Evolutionary conservation across 1,140 invertebrate species (phyloP).

Genomic region (Diabrotica virgifera): DNA sequence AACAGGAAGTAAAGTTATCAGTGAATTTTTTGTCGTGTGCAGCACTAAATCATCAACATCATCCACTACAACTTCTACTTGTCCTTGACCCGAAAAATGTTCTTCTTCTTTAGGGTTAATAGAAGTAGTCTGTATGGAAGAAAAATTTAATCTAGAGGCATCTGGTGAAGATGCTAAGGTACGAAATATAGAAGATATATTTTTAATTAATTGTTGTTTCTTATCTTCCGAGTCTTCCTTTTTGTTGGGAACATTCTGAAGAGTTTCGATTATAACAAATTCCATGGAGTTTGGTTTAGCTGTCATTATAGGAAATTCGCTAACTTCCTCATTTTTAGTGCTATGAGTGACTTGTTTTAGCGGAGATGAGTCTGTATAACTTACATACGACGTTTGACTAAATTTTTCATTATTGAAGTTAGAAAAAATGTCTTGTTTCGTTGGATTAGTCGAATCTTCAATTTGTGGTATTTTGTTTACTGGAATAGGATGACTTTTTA

Average conservation of each 20-base stretch:
- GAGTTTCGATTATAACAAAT: conserved; percentile 36
- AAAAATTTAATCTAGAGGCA: conserved; percentile 46
- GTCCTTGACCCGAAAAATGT: conserved; percentile 38
- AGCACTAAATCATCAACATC: conserved; percentile 42
- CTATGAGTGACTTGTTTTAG: no score
- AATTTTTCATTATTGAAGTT: no score
- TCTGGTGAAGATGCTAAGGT: conserved; percentile 44
- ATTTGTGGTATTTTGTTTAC: conserved; percentile 61
- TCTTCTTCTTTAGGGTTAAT: conserved; percentile 15
- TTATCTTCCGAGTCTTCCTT: conserved; percentile 16
- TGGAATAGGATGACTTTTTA: conserved; percentile 62
- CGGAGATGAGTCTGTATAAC: no score
- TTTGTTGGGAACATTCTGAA: conserved; percentile 37
- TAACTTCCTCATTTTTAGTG: conserved; percentile 16
- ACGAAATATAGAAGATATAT: conserved; percentile 38
- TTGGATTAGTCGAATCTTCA: conserved; percentile 40
- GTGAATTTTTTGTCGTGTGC: conserved; percentile 51
- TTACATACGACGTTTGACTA: no score
- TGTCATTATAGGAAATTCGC: conserved; percentile 21
- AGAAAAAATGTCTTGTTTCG: no score
- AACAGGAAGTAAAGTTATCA: conserved; percentile 60
- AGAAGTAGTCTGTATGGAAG: conserved; percentile 42
- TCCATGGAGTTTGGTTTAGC: conserved; percentile 21
- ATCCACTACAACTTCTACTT: conserved; percentile 45
- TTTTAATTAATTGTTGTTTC: conserved; percentile 28